phyloP scores from a whole-genome alignment of 2,797 vertebrate genomes.

The Sciurus carolinensis region DNA sequence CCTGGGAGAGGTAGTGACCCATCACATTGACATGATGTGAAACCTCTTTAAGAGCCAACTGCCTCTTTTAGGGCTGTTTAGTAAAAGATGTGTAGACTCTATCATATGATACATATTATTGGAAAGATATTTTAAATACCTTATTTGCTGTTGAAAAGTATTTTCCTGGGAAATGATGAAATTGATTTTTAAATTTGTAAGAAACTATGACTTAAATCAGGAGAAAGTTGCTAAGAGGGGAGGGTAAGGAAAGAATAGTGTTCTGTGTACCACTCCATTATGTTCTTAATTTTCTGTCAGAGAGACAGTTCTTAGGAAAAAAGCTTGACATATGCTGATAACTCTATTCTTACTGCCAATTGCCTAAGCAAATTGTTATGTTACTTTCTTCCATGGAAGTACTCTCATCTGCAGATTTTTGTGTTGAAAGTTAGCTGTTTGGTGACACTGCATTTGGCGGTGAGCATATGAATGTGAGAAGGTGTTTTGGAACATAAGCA shows the following conservation, averaged over 20 bases:
- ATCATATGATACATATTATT: neutral
- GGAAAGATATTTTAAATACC: slow-evolving; percentile 54
- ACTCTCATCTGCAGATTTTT: slow-evolving; percentile 69
- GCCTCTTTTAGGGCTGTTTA: neutral
- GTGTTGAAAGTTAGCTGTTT: slow-evolving; percentile 74
- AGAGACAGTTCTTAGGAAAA: slow-evolving; percentile 58
- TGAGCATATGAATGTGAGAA: slow-evolving; percentile 73
- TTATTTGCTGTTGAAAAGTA: neutral
- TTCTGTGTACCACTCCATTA: neutral
- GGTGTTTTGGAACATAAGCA: slow-evolving; percentile 79
- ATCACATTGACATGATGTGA: neutral
- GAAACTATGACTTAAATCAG: slow-evolving; percentile 46
- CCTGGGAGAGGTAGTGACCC: neutral
- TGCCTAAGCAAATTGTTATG: slow-evolving; percentile 60
- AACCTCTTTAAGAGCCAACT: neutral
- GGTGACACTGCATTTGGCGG: slow-evolving; percentile 69
- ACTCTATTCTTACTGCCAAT: slow-evolving; percentile 58
- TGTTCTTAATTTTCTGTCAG: slow-evolving; percentile 69
- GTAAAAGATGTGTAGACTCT: neutral
- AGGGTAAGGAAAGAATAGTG: slow-evolving; percentile 26
- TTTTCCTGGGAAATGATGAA: slow-evolving; percentile 62
- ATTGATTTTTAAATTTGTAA: slow-evolving; percentile 68
- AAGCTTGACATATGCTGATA: slow-evolving; percentile 52
- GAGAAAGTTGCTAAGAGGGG: slow-evolving; percentile 61
- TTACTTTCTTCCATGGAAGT: slow-evolving; percentile 60